Evolutionary conservation across 35 echinoderm and acorn worm genomes (phyloP).

Genomic region (Antedon bifida): DNA sequence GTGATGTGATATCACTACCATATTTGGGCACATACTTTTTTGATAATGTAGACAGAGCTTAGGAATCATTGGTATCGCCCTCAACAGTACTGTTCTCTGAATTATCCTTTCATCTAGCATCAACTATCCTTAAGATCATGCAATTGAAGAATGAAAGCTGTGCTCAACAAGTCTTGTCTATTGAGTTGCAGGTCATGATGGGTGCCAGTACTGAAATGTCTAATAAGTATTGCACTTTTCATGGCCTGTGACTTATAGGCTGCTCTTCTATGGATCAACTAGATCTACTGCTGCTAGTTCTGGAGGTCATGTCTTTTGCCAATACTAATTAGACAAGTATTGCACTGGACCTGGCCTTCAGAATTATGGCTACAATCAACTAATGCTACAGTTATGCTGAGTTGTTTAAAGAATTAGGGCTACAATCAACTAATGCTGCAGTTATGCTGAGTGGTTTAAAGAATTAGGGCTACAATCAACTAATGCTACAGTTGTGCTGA

Average conservation of each 20-base stretch:
- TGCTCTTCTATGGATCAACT: not conserved
- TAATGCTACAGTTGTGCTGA: too few relatives aligned
- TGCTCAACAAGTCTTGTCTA: too few relatives aligned
- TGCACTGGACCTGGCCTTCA: not conserved
- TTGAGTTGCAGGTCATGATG: not conserved
- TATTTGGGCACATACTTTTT: too few relatives aligned
- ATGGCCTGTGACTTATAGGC: not conserved
- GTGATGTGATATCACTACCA: too few relatives aligned
- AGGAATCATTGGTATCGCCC: too few relatives aligned
- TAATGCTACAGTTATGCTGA: too few relatives aligned
- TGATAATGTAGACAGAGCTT: too few relatives aligned
- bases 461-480: not conserved
- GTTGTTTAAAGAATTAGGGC: not conserved
- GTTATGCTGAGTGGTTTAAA: too few relatives aligned
- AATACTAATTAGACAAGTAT: not conserved
- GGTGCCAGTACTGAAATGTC: not conserved
- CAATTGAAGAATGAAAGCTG: too few relatives aligned
- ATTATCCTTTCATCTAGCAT: too few relatives aligned
- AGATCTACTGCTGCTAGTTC: not conserved
- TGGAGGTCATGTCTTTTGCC: not conserved
- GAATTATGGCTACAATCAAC: not conserved
- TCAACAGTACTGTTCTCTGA: too few relatives aligned
- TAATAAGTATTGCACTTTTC: not conserved
- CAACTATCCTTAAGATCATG: too few relatives aligned
- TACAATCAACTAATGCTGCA: not conserved